Conservation (phyloP, 2,113 vertebrate species). For the Accipiter cooperii region DNA sequence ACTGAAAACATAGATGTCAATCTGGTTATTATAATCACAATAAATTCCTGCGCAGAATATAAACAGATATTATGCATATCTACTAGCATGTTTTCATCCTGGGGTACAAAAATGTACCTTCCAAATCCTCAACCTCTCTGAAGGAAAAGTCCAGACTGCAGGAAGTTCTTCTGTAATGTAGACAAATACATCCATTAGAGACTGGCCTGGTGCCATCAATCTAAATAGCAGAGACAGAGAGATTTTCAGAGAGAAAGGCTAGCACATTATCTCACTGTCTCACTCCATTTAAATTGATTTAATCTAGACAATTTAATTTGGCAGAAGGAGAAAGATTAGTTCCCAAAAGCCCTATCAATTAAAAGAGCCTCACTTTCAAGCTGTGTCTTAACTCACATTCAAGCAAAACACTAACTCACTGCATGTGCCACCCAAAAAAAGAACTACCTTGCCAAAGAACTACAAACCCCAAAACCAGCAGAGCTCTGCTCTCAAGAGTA, state of each 20-base stretch:
- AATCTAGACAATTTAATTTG: conserved; percentile 44
- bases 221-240: neutral
- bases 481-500: neutral
- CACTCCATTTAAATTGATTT: conserved; percentile 26
- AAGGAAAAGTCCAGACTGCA: neutral
- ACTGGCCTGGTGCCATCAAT: conserved; percentile 33
- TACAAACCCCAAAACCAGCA: neutral
- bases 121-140: neutral
- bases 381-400: neutral
- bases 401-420: neutral
- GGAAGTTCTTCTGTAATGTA: neutral
- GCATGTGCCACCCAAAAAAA: neutral
- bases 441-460: neutral
- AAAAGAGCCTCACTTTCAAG: neutral
- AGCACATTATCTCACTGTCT: conserved; percentile 5
- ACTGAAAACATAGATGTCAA: neutral
- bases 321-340: neutral
- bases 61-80: neutral
- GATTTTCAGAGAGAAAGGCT: conserved; percentile 4
- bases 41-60: neutral
- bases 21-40: neutral
- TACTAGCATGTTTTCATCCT: neutral
- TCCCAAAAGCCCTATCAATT: conserved; percentile 33
- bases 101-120: neutral
- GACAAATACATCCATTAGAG: conserved; percentile 39